phyloP scores from a whole-genome alignment of 2,797 vertebrate species.

The Xyrichtys novacula region DNA sequence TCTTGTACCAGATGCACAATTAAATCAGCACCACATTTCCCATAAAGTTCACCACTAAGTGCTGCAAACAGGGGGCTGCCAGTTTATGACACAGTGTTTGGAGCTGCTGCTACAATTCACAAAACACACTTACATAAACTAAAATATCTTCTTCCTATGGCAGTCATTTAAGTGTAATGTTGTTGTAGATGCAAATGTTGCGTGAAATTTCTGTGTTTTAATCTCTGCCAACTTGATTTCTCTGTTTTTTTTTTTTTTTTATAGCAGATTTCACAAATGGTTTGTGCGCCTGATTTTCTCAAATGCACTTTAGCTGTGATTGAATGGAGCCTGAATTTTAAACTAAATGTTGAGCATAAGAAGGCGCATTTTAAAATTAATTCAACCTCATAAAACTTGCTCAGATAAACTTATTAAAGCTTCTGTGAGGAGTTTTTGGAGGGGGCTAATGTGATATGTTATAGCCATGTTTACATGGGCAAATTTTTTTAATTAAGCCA shows the following conservation, averaged over 20 bases:
- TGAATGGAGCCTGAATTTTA: neutral
- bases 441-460: no score
- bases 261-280: slow-evolving; percentile 1
- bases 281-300: neutral
- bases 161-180: slow-evolving; percentile 1
- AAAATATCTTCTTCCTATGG: neutral
- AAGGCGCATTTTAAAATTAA: no score
- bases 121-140: slow-evolving; percentile 10
- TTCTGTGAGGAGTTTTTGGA: no score
- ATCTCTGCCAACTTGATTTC: no score
- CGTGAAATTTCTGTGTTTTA: neutral
- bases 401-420: no score
- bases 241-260: no score
- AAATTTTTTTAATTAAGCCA: no score
- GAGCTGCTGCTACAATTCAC: slow-evolving; percentile 1
- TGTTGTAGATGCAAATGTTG: neutral
- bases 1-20: slow-evolving; percentile 52
- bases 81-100: slow-evolving; percentile 2
- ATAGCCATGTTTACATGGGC: no score
- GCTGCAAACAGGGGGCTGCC: slow-evolving; percentile 30
- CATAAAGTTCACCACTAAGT: slow-evolving; percentile 45
- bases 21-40: slow-evolving; percentile 62
- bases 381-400: no score
- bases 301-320: neutral
- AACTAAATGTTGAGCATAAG: no score